Evolutionary conservation across 1,140 invertebrate species (phyloP).

Genomic region (Aphelenchoides fujianensis): DNA sequence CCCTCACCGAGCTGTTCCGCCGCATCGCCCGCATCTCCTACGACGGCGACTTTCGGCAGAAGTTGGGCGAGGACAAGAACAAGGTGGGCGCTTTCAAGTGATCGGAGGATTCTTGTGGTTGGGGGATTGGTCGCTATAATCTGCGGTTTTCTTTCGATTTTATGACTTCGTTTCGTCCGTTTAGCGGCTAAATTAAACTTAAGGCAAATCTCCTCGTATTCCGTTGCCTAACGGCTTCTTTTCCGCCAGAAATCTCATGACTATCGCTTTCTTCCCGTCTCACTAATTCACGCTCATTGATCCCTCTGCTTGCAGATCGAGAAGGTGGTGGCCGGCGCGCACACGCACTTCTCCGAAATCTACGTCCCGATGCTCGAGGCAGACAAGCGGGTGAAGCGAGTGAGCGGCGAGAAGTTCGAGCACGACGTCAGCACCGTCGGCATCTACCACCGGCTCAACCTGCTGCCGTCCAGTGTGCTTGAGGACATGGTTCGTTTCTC

Average conservation of each 20-base stretch:
- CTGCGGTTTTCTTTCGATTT: no score
- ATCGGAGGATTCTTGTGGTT: no score
- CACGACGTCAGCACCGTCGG: conserved; percentile 76
- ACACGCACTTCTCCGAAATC: conserved; percentile 73
- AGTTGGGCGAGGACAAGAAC: conserved; percentile 89
- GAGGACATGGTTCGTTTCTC: conserved; percentile 38
- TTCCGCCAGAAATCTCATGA: no score
- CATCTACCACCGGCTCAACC: conserved; percentile 78
- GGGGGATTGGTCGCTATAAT: no score
- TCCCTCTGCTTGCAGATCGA: conserved; percentile 67
- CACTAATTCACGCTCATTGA: no score
- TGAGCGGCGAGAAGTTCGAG: conserved; percentile 47
- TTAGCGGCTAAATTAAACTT: no score
- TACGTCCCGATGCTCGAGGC: conserved; percentile 70
- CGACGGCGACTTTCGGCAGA: conserved; percentile 87
- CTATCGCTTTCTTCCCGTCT: no score
- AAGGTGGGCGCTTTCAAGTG: conserved; percentile 67
- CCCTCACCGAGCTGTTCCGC: conserved; percentile 80
- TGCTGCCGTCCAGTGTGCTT: conserved; percentile 70
- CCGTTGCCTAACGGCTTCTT: no score
- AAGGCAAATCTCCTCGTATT: no score
- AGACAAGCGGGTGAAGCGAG: conserved; percentile 50
- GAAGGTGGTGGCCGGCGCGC: conserved; percentile 78
- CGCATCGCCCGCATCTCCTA: conserved; percentile 87
- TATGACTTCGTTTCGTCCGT: no score